These are phyloP conservation scores for Globicephala melas DNA, from an alignment of 2,113 vertebrate genomes.

Conservation along the genomic window DNA sequence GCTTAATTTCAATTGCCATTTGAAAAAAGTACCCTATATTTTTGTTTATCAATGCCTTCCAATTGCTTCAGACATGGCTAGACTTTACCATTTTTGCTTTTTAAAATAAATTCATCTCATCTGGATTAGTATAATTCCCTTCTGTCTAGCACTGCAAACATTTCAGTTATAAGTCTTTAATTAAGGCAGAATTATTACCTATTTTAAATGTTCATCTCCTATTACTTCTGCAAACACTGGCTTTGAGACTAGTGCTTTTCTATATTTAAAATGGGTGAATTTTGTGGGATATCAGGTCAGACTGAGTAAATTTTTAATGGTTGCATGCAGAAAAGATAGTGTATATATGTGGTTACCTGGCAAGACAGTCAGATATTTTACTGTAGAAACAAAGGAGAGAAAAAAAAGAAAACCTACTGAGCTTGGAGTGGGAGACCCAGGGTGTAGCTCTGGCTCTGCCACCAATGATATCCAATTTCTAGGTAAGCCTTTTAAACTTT, in stretches of 20 bases:
- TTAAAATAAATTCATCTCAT: not conserved
- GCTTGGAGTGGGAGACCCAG: not conserved
- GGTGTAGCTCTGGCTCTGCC: not conserved
- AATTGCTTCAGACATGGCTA: not conserved
- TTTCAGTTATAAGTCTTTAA: constrained; percentile 49
- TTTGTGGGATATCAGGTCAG: not conserved
- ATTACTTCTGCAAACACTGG: not conserved
- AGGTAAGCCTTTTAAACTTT: not conserved
- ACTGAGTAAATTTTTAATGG: not conserved
- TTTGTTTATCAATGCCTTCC: not conserved
- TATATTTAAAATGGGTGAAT: constrained; percentile 20
- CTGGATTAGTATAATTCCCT: not conserved
- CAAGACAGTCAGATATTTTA: not conserved
- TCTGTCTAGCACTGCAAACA: not conserved
- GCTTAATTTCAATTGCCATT: not conserved
- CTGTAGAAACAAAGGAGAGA: not conserved
- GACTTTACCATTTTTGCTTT: not conserved
- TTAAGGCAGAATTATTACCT: constrained; percentile 28
- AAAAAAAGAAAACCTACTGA: not conserved
- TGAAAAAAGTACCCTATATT: not conserved
- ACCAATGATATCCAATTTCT: not conserved
- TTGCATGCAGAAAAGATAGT: not conserved
- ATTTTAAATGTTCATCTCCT: constrained; percentile 21
- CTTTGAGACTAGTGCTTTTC: constrained; percentile 25
- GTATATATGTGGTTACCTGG: not conserved